Conservation (phyloP, 1,140 invertebrate species). For the Euwallacea fornicatus region DNA sequence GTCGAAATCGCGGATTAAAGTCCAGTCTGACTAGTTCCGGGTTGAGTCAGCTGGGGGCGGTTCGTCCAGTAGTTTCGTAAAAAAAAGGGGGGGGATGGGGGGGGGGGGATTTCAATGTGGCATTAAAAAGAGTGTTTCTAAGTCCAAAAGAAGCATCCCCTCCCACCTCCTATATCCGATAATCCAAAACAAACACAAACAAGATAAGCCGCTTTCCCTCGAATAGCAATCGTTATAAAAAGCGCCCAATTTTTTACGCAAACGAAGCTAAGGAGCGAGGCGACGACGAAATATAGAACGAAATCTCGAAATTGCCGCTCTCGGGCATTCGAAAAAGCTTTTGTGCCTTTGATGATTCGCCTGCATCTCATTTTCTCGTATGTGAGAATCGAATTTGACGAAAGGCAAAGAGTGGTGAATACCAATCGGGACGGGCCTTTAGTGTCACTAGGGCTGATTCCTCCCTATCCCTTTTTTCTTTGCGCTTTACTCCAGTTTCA, state of each 20-base stretch:
- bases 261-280: slow-evolving; percentile 18
- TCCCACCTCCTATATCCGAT: neutral
- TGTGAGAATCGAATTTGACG: slow-evolving; percentile 54
- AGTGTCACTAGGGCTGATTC: slow-evolving; percentile 6
- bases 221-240: slow-evolving; percentile 36
- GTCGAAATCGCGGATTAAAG: too few species aligned
- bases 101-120: too few species aligned
- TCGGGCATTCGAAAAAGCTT: slow-evolving; percentile 44
- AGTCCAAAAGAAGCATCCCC: too few species aligned
- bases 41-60: too few species aligned
- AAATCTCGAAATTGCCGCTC: slow-evolving; percentile 46
- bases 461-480: too few species aligned
- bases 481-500: too few species aligned
- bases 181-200: slow-evolving; percentile 35
- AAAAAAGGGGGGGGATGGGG: too few species aligned
- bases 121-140: too few species aligned
- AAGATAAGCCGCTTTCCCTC: slow-evolving; percentile 29
- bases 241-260: slow-evolving; percentile 34
- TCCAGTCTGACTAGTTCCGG: too few species aligned
- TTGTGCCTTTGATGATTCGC: slow-evolving; percentile 55
- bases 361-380: slow-evolving; percentile 55
- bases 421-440: slow-evolving; percentile 47
- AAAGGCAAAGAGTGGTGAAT: slow-evolving; percentile 51
- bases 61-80: too few species aligned
- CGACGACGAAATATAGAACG: slow-evolving; percentile 29